Evolutionary conservation across 2,797 vertebrate species (phyloP).

Genomic region (Amazona ochrocephala): DNA sequence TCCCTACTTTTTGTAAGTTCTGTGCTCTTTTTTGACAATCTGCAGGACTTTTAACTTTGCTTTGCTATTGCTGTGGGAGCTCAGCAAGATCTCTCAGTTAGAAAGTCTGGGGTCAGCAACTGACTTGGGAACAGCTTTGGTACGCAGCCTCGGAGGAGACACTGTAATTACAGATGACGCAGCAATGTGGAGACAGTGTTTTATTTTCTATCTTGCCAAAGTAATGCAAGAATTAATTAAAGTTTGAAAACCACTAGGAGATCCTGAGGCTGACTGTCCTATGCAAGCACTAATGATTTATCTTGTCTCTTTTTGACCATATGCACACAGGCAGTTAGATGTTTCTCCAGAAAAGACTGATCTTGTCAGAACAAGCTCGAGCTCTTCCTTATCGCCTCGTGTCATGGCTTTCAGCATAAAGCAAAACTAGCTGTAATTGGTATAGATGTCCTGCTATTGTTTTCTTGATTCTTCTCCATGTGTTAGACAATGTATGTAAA

Average conservation of each 20-base stretch:
- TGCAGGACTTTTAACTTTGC: too few species aligned
- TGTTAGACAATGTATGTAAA: neutral
- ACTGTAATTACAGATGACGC: neutral
- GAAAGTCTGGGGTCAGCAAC: neutral
- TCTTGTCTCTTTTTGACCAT: neutral
- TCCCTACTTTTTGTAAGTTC: neutral
- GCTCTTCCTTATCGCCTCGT: neutral
- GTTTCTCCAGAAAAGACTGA: neutral
- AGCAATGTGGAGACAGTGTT: neutral
- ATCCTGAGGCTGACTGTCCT: neutral
- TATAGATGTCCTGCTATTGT: neutral
- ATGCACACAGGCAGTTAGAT: neutral
- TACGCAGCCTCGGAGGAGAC: neutral
- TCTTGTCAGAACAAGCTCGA: neutral
- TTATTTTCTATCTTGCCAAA: neutral
- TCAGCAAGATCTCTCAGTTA: neutral
- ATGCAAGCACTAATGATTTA: neutral
- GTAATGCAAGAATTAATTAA: conserved; percentile 22
- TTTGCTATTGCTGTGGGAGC: too few species aligned
- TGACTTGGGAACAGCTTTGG: neutral
- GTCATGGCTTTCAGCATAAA: neutral
- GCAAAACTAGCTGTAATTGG: neutral
- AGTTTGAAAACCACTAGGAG: neutral
- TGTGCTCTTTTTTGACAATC: too few species aligned
- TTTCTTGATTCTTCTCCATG: neutral